Evolutionary conservation across 2,113 vertebrate species (phyloP).

Genomic region (Engystomops pustulosus): DNA sequence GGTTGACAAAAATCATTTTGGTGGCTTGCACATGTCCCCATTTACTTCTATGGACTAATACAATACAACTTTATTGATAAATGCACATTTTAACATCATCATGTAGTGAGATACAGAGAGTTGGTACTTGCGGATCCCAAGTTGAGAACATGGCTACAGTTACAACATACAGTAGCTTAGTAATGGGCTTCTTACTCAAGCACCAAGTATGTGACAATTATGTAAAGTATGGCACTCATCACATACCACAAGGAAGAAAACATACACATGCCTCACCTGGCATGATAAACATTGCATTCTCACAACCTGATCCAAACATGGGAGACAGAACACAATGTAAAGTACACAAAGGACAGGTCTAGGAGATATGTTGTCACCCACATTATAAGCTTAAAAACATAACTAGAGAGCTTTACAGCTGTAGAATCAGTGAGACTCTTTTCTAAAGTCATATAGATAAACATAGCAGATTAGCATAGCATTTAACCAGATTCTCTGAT

Average conservation of each 20-base stretch:
- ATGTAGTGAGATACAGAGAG: neutral
- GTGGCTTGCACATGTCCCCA: too few species aligned
- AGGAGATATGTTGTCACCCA: neutral
- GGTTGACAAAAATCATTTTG: too few species aligned
- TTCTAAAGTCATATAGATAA: too few species aligned
- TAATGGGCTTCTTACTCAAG: neutral
- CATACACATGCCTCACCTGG: conserved; percentile 7
- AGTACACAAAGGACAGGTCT: neutral
- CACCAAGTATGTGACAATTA: neutral
- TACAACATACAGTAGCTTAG: neutral
- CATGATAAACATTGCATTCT: neutral
- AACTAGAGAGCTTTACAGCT: neutral
- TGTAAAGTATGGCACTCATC: neutral
- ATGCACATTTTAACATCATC: neutral
- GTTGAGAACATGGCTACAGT: neutral
- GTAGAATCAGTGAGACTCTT: too few species aligned
- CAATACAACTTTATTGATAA: too few species aligned
- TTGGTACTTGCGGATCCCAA: neutral
- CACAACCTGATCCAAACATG: neutral
- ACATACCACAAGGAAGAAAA: conserved; percentile 17
- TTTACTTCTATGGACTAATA: too few species aligned
- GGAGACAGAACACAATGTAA: neutral
- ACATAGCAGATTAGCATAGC: too few species aligned
- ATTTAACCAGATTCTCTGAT: too few species aligned
- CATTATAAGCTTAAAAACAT: neutral